Base-by-base conservation (phyloP, 2,113 vertebrate species). In the Ictidomys tridecemlineatus region DNA sequence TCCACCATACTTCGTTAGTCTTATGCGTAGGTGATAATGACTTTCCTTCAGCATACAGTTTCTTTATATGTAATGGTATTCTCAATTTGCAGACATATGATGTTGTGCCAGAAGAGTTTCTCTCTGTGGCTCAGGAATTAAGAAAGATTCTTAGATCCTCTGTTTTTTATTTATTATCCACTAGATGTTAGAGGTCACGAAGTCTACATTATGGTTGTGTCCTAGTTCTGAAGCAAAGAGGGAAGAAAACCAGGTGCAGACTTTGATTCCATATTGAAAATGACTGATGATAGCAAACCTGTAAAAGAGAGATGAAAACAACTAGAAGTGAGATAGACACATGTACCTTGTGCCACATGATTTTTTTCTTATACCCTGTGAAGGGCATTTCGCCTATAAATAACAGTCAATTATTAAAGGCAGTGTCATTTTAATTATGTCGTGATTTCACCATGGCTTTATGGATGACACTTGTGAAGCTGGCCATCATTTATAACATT, bases 371-470 rank as follows among this genome's bases (percentile, higher is more conserved):
- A 34, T 11, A 20, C 22, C 48, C 37, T 76, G 3, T 70, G 79
- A 94, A 97, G 69, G n/a, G 2, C 42, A 76, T 85, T 94, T 76
- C 26, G 45, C 14, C 26, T 32, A 14, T 95, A 82, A 86, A 93
- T 92, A 93, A 85, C 3, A 91, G 73, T 22, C 39, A 51, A 28
- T 94, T 95, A 77, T 80, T 88, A 80, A 83, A 94, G 80, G 67
- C 32, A 67, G 17, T 94, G 53, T 18, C 74, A 51, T 88, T 90
- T 94, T 91, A 80, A 85, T 97, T 94, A 89, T 37, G 28, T 48
- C 92, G 48, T 37, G n/a, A 39, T 2, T 96, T 97, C 93, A 78
- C 56, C 48, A 63, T 61, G 56, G 20, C 63, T 91, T 93, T 56
- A 11, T 79, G 73, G 56, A 34, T 70, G 26, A 78, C 28, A 89